phyloP scores from a whole-genome alignment of 2,113 vertebrate genomes.

The Dipodomys ordii region DNA sequence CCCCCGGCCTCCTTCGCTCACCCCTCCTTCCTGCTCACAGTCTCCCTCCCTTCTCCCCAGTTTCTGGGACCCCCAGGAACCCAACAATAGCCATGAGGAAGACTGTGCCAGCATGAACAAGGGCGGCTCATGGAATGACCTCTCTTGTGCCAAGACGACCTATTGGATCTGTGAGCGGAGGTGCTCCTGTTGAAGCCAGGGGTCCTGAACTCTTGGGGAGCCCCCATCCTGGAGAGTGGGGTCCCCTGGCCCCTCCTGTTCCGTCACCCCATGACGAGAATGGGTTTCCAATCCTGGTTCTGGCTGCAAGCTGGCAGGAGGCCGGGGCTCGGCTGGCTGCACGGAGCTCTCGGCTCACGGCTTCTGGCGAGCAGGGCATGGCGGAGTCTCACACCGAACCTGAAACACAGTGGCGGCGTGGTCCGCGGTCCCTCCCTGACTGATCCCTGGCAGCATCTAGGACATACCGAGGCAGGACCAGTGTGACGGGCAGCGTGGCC shows the following conservation, averaged over 20 bases:
- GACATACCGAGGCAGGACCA: background rate
- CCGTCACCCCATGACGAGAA: no score
- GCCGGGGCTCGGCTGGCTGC: no score
- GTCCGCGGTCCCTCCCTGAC: background rate
- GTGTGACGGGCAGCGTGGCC: background rate
- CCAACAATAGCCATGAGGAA: slow-evolving; percentile 1
- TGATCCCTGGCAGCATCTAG: background rate
- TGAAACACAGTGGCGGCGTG: no score
- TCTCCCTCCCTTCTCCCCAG: background rate
- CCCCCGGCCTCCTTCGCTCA: background rate
- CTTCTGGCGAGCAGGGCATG: no score
- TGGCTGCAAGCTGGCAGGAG: no score
- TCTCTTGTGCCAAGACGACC: background rate
- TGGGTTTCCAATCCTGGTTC: no score
- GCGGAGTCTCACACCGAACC: no score
- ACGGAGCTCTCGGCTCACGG: no score
- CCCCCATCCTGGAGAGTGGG: background rate
- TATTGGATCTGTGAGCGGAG: slow-evolving; percentile 79
- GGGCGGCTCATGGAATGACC: slow-evolving; percentile 73
- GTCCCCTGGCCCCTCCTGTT: background rate
- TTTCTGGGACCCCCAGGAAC: slow-evolving; percentile 72
- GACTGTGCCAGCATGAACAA: slow-evolving; percentile 70
- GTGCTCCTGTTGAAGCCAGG: slow-evolving; percentile 55
- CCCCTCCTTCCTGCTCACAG: no score
- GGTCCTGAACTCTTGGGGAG: accelerated